Conservation (phyloP, 1,140 invertebrate species). For the Oreohelix idahoensis region DNA sequence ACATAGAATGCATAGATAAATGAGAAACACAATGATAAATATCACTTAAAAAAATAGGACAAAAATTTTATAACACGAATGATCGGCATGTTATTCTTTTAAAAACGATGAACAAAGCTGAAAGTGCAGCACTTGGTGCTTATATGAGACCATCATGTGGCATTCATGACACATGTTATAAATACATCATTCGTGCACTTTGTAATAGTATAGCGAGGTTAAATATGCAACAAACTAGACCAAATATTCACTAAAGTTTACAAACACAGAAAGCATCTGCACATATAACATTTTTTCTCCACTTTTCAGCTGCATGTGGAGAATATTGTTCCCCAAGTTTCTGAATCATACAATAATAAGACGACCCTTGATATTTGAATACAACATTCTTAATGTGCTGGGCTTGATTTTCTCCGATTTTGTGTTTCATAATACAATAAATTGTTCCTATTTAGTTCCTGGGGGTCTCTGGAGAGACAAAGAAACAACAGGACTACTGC, state of each 20-base stretch:
- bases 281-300: too few relatives aligned
- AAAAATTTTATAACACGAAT: background rate
- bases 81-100: background rate
- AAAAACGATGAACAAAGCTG: background rate
- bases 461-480: too few relatives aligned
- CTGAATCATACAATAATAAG: too few relatives aligned
- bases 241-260: background rate
- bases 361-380: too few relatives aligned
- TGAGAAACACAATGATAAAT: background rate
- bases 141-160: background rate
- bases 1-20: constrained; percentile 3
- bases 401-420: too few relatives aligned
- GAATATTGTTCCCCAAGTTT: too few relatives aligned
- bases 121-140: background rate
- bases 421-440: too few relatives aligned
- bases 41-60: background rate
- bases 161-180: background rate
- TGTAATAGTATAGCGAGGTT: background rate
- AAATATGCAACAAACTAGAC: background rate
- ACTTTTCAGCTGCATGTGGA: too few relatives aligned
- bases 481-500: too few relatives aligned
- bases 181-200: background rate
- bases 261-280: background rate
- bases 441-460: too few relatives aligned
- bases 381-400: too few relatives aligned